These are phyloP conservation scores for Syngnathus floridae DNA, from an alignment of 2,113 vertebrate species.

Conservation along the genomic window DNA sequence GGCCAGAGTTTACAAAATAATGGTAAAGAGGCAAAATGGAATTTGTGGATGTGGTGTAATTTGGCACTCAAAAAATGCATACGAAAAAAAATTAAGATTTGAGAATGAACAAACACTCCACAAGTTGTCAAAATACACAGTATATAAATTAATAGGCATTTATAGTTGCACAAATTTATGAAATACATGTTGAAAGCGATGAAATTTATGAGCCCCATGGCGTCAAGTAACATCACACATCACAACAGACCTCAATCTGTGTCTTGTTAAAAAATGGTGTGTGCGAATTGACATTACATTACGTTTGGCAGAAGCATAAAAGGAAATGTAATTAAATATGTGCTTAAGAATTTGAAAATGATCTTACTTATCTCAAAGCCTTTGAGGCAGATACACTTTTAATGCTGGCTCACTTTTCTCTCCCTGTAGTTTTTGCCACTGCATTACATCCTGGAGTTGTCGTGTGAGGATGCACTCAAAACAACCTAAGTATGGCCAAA, in stretches of 20 bases:
- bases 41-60: too few species aligned
- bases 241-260: not conserved
- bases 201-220: not conserved
- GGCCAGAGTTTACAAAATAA: too few species aligned
- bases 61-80: too few species aligned
- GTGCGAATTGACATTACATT: not conserved
- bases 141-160: not conserved
- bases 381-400: not conserved
- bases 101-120: not conserved
- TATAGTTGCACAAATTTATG: not conserved
- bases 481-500: slow-evolving; percentile 27
- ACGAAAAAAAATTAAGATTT: too few species aligned
- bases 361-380: too few species aligned
- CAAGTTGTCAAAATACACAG: too few species aligned
- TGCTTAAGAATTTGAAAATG: too few species aligned
- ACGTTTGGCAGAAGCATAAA: not conserved
- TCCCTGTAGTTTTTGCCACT: not conserved
- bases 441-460: not conserved
- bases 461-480: slow-evolving; percentile 43
- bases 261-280: too few species aligned
- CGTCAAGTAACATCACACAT: not conserved
- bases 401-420: not conserved
- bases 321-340: too few species aligned
- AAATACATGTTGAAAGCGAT: not conserved
- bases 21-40: too few species aligned